Conservation (phyloP, 2,888 invertebrate genomes). For the Nebria salina region DNA sequence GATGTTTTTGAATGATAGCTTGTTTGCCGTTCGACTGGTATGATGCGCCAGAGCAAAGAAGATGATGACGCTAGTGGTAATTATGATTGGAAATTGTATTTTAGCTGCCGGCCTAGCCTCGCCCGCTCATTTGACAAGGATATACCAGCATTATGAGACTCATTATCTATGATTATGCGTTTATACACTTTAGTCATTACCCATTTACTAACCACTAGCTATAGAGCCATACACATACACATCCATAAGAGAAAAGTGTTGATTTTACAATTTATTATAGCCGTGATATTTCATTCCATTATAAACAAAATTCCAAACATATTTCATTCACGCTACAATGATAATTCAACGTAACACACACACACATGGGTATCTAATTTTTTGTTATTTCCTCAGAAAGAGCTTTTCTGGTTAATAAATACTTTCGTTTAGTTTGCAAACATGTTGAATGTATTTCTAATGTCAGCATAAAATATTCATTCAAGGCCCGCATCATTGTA, state of each 20-base stretch:
- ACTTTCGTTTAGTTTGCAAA: too few relatives aligned
- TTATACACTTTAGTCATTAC: conserved; percentile 48
- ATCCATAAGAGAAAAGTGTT: conserved; percentile 28
- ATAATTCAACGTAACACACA: neutral
- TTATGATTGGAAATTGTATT: conserved; percentile 57
- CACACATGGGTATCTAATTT: conserved; percentile 6
- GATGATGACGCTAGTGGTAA: conserved; percentile 48
- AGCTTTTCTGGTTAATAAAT: too few relatives aligned
- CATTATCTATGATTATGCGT: conserved; percentile 52
- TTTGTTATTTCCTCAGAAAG: neutral
- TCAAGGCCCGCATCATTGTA: neutral
- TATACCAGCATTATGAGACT: conserved; percentile 54
- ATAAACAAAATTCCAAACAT: neutral
- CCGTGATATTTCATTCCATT: conserved; percentile 25
- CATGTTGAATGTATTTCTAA: too few relatives aligned
- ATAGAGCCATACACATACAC: conserved; percentile 12
- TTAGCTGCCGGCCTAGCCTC: conserved; percentile 52
- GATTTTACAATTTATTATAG: conserved; percentile 40
- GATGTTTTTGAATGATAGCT: neutral
- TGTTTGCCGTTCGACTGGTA: conserved; percentile 28
- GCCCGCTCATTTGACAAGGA: conserved; percentile 53
- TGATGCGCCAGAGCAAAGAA: conserved; percentile 8
- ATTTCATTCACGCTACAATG: neutral
- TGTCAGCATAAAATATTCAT: neutral
- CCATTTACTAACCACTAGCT: conserved; percentile 37